Conservation (phyloP, 2,888 invertebrate species). For the Cephus rjabovi region DNA sequence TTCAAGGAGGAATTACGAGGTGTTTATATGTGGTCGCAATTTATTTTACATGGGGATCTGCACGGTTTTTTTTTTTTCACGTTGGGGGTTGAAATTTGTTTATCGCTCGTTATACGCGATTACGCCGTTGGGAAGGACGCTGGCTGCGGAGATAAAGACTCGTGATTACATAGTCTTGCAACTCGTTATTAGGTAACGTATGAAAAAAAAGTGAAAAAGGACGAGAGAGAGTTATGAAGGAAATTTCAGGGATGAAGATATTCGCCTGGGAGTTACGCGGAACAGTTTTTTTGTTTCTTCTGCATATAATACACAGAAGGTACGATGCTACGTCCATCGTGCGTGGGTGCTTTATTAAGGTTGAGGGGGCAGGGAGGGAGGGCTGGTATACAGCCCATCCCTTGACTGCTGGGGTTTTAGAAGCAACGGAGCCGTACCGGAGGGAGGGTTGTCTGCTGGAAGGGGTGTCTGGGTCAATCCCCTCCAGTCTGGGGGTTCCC, state of each 20-base stretch:
- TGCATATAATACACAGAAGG: constrained; percentile 1
- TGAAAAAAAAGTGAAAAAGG: not conserved
- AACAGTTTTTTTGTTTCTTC: constrained; percentile 1
- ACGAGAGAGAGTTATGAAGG: not conserved
- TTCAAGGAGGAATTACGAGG: not conserved
- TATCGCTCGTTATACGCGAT: not conserved
- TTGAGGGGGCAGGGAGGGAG: not conserved
- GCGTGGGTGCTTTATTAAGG: constrained; percentile 51
- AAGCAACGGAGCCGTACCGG: constrained; percentile 39
- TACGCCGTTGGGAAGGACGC: not conserved
- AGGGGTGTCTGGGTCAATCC: constrained; percentile 67
- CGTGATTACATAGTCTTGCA: not conserved
- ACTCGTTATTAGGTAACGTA: constrained; percentile 1
- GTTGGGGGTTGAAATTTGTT: not conserved
- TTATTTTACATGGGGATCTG: not conserved
- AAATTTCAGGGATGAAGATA: not conserved
- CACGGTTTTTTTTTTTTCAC: not conserved
- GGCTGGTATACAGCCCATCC: constrained; percentile 45
- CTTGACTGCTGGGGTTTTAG: constrained; percentile 42
- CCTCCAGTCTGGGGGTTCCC: constrained; percentile 62
- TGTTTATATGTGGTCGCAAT: not conserved
- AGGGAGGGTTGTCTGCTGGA: constrained; percentile 58
- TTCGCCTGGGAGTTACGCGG: not conserved
- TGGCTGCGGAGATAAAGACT: not conserved
- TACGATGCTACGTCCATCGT: constrained; percentile 29